Evolutionary conservation across 2,888 invertebrate genomes (phyloP).

Genomic region (Agrilus biguttatus): DNA sequence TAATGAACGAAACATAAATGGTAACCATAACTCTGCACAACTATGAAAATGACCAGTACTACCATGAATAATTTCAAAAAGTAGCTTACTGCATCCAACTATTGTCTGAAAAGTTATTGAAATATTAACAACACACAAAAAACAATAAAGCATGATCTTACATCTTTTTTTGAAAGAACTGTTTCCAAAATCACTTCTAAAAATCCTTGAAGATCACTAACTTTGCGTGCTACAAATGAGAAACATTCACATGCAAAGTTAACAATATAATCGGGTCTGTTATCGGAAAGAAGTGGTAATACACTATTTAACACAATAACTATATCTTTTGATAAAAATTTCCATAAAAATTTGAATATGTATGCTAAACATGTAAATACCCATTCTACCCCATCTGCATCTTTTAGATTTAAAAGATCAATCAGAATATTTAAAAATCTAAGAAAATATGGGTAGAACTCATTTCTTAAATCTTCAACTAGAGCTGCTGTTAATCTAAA

Average conservation of each 20-base stretch:
- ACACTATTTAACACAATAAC: constrained; percentile 54
- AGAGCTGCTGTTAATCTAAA: constrained; percentile 67
- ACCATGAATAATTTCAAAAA: constrained; percentile 81
- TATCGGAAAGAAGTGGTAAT: constrained; percentile 60
- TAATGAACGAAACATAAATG: constrained; percentile 49
- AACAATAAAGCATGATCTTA: constrained; percentile 30
- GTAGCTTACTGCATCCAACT: constrained; percentile 67
- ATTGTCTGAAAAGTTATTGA: constrained; percentile 42
- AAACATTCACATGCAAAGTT: constrained; percentile 94
- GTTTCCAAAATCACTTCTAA: constrained; percentile 52
- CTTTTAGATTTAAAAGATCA: constrained; percentile 54
- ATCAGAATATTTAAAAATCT: constrained; percentile 60
- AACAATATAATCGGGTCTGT: constrained; percentile 70
- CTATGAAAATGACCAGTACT: constrained; percentile 76
- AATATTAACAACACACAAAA: constrained; percentile 4
- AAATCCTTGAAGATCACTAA: constrained; percentile 64
- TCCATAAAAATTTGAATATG: constrained; percentile 79
- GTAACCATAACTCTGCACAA: constrained; percentile 56
- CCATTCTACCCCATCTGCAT: constrained; percentile 76
- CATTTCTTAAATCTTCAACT: constrained; percentile 74
- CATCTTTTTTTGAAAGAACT: constrained; percentile 51
- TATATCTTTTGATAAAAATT: constrained; percentile 68
- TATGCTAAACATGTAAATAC: constrained; percentile 75
- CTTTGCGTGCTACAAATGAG: constrained; percentile 84
- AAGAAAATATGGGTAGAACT: constrained; percentile 78